Percentiles rank a stretch among this genome's conserved stretches.
Conservation (phyloP, 2,888 invertebrate species). For the Epirrhoe tristata region DNA sequence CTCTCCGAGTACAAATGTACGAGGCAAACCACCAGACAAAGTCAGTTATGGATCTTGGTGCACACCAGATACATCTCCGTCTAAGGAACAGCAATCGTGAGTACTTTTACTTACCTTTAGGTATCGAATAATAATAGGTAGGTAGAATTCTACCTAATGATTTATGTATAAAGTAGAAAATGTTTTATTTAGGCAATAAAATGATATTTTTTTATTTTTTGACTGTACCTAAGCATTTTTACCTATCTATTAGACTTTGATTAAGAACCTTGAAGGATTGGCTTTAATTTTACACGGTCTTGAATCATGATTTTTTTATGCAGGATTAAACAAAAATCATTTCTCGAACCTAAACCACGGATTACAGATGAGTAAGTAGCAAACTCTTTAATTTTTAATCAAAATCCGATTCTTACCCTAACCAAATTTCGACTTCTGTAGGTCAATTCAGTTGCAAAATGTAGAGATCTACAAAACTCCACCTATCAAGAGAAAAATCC, state of each 20-base stretch:
- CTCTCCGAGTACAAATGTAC: slow-evolving; percentile 44
- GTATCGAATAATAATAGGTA: too few species aligned
- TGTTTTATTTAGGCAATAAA: too few species aligned
- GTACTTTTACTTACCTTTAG: slow-evolving; percentile 31
- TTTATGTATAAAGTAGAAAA: too few species aligned
- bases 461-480: slow-evolving; percentile 25
- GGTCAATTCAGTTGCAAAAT: slow-evolving; percentile 32
- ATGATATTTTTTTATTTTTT: too few species aligned
- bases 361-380: slow-evolving; percentile 29
- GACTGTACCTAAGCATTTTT: too few species aligned
- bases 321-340: slow-evolving; percentile 22
- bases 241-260: too few species aligned
- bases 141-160: too few species aligned
- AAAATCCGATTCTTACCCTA: neutral
- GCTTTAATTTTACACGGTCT: too few species aligned
- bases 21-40: slow-evolving; percentile 43
- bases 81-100: slow-evolving; percentile 57
- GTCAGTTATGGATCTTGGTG: slow-evolving; percentile 72
- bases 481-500: slow-evolving; percentile 23
- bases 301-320: too few species aligned
- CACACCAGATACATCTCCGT: slow-evolving; percentile 67
- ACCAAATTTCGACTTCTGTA: slow-evolving; percentile 6
- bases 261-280: too few species aligned
- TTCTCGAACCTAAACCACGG: slow-evolving; percentile 11
- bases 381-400: neutral